A percentile compares a stretch with the other conserved stretches of the same genome.
phyloP scores from a whole-genome alignment of 2,113 vertebrate genomes.

The Pseudopipra pipra region DNA sequence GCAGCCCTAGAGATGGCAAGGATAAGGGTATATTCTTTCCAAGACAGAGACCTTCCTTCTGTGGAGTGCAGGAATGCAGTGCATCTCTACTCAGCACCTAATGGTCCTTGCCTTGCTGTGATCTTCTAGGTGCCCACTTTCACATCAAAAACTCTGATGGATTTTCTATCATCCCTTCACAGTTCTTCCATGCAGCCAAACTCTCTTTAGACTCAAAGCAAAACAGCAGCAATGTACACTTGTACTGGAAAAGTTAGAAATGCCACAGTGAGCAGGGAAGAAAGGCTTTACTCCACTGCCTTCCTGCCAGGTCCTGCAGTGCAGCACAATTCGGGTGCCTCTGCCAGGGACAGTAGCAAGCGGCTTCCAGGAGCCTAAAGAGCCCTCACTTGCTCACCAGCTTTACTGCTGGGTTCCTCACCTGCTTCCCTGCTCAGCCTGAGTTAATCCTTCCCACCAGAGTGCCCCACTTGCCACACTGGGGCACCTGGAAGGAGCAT shows the following conservation, averaged over 20 bases:
- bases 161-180: not conserved
- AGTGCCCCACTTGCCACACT: not conserved
- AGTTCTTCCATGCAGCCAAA: not conserved
- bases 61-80: not conserved
- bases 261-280: not conserved
- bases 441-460: not conserved
- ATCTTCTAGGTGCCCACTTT: not conserved
- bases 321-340: not conserved
- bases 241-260: not conserved
- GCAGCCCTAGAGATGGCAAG: not conserved
- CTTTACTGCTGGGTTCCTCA: accelerated
- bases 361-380: not conserved
- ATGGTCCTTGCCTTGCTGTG: not conserved
- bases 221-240: not conserved
- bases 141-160: not conserved
- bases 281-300: not conserved
- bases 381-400: not conserved
- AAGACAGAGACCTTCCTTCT: not conserved
- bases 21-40: not conserved
- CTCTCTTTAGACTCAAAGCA: not conserved
- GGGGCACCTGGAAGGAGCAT: not conserved
- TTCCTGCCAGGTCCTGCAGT: not conserved
- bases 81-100: not conserved
- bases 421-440: accelerated
- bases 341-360: not conserved